Evolutionary conservation across 2,797 vertebrate genomes (phyloP).

Genomic region (Hozukius guyotensis): DNA sequence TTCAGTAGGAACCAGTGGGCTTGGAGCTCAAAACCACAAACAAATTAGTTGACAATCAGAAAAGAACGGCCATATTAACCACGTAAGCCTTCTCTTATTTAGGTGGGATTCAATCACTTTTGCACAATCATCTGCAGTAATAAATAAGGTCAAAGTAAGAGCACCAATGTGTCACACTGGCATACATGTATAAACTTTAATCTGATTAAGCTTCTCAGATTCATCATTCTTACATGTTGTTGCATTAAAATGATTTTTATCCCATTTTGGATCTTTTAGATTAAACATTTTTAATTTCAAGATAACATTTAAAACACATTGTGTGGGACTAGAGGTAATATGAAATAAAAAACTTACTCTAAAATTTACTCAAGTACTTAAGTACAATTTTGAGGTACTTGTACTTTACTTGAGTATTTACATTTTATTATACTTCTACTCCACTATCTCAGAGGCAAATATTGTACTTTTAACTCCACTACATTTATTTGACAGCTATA

Average conservation of each 20-base stretch:
- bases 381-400: no score
- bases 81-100: neutral
- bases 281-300: neutral
- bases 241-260: neutral
- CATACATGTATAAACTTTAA: neutral
- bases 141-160: neutral
- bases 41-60: neutral
- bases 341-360: neutral
- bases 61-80: neutral
- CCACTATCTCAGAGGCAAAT: no score
- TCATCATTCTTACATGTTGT: neutral
- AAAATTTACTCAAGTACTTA: no score
- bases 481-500: no score
- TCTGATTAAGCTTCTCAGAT: neutral
- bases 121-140: neutral
- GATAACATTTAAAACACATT: neutral
- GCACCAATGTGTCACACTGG: neutral
- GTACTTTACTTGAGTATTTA: no score
- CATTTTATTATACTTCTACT: no score
- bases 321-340: neutral
- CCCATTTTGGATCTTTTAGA: neutral
- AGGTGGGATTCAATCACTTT: neutral
- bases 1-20: neutral
- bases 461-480: no score
- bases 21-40: neutral